Evolutionary conservation across 2,113 vertebrate genomes (phyloP).

Genomic region (Columbina picui): DNA sequence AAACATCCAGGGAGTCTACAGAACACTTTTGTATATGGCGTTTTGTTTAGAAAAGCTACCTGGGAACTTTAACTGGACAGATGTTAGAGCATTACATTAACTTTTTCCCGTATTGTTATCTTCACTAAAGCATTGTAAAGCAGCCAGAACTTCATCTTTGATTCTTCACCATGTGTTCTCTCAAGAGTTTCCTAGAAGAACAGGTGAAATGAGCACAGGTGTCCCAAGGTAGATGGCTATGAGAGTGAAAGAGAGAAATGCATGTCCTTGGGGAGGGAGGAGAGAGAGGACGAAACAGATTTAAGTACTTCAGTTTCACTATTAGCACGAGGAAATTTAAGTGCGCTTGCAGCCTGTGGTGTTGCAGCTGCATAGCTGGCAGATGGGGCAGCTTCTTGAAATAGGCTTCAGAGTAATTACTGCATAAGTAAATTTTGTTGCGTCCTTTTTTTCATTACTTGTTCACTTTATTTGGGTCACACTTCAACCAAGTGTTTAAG

Average conservation of each 20-base stretch:
- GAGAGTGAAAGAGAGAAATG: background rate
- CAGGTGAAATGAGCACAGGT: background rate
- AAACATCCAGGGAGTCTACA: background rate
- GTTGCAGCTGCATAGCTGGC: background rate
- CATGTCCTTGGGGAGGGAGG: background rate
- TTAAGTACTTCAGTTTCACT: background rate
- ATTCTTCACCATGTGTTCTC: background rate
- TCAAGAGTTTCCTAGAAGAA: background rate
- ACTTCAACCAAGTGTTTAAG: background rate
- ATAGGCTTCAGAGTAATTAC: background rate
- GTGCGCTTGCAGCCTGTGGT: background rate
- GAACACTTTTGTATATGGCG: background rate
- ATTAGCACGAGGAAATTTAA: background rate
- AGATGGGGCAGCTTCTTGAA: background rate
- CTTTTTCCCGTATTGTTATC: background rate
- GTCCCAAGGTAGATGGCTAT: background rate
- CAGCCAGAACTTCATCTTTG: background rate
- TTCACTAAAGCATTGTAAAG: background rate
- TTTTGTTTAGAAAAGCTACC: background rate
- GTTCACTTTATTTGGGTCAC: background rate
- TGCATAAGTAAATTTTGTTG: background rate
- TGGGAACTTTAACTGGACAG: background rate
- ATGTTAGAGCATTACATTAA: rapidly evolving
- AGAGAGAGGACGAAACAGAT: background rate
- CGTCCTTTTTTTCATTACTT: background rate